Conservation (phyloP, 2,113 vertebrate species). For the Pelvicachromis taeniatus region DNA sequence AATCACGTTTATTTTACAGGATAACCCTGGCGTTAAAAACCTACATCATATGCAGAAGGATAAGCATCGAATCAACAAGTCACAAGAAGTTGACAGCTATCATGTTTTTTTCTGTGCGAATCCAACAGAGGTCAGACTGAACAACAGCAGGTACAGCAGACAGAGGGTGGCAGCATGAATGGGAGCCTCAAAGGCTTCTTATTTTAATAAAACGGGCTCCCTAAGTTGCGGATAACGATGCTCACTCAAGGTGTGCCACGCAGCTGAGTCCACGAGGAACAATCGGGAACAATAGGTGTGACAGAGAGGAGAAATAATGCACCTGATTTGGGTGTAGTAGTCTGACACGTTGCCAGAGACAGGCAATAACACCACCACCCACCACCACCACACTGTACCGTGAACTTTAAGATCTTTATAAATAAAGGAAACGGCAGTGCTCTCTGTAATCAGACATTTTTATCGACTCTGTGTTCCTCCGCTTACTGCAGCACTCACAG, state of each 20-base stretch:
- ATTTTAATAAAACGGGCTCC: neutral
- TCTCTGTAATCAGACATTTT: neutral
- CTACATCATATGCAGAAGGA: neutral
- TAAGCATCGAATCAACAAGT: slow-evolving; percentile 41
- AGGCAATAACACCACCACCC: neutral
- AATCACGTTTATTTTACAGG: neutral
- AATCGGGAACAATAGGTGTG: slow-evolving; percentile 40
- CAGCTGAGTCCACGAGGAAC: slow-evolving; percentile 7
- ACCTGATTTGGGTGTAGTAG: slow-evolving; percentile 26
- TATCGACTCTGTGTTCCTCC: neutral
- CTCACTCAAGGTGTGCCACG: neutral
- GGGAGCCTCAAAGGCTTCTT: neutral
- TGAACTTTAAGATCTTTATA: neutral
- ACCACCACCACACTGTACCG: neutral
- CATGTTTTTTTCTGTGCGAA: neutral
- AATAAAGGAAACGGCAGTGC: neutral
- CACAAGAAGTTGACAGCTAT: slow-evolving; percentile 9
- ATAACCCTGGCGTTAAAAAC: neutral
- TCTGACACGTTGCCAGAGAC: slow-evolving; percentile 44
- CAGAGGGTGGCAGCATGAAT: neutral
- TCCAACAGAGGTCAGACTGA: neutral
- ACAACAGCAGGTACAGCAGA: neutral
- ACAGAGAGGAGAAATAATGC: neutral
- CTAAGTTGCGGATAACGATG: neutral
- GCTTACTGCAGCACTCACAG: slow-evolving; percentile 30